Evolutionary conservation across 2,888 invertebrate species (phyloP), one percentile per base, ranked within the genome.

Genomic region (Slavum lentiscoides): DNA sequence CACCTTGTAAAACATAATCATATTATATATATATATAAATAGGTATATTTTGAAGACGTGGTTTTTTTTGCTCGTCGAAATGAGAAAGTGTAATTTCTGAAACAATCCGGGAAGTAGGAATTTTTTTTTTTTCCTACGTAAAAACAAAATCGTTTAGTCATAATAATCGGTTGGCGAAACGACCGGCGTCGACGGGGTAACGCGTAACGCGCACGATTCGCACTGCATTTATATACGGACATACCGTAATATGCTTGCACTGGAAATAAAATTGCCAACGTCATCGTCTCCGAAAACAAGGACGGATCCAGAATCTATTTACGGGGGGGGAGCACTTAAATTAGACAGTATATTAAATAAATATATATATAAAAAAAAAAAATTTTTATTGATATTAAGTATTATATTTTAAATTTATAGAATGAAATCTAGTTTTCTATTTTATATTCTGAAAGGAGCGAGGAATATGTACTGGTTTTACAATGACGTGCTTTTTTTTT

Each of bases 121-220:
- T 21, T 55, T 37, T 37, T 37, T 11, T n/a, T 30, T 30, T 30
- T 4, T 30, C 17, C 17, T 55, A 6, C 8, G 53, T 17, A 53
- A 70, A 69, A 61, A 77, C 9, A 39, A 77, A 70, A 70, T 55
- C n/a, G 17, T 5, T 70, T 17, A 39, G 21, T 53, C 21, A 7
- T 62, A 69, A 62, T 77, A 69, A 62, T 77, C 30, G 77, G 58
- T 62, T 30, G 69, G 17, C 1, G 30, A 37, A 70, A 62, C 37
- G 62, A 64, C 62, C 37, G 30, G 58, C 55, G 8, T 15, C 8
- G 30, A 30, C 30, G 30, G 30, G 30, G 30, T 53, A 19, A 11
- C 39, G 39, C 37, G 64, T 13, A n/a, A 21, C 11, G 9, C 43
- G 43, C 7, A 7, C 9, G 43, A 43, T 7, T 43, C 9, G 43